These are phyloP conservation scores for Vicugna pacos DNA, from an alignment of 2,113 vertebrate genomes.

Conservation along the genomic window DNA sequence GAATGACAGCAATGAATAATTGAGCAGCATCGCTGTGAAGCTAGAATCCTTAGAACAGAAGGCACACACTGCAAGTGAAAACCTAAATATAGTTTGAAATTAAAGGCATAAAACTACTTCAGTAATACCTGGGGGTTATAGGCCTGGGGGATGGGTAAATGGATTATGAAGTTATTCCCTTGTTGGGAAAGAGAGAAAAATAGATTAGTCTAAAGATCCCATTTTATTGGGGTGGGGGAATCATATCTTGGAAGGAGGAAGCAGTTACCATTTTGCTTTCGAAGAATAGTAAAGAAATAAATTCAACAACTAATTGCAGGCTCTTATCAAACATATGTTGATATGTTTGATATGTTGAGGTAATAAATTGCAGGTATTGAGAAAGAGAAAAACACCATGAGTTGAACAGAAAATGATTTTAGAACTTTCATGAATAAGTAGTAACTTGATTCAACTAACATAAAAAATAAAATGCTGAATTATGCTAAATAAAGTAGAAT, in stretches of 20 bases:
- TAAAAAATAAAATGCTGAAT: constrained; percentile 13
- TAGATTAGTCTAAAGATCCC: not conserved
- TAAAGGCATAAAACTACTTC: not conserved
- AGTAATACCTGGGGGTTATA: not conserved
- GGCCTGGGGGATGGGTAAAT: not conserved
- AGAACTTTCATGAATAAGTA: not conserved
- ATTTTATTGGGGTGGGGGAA: not conserved
- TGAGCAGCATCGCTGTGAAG: not conserved
- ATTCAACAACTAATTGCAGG: not conserved
- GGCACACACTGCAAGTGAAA: not conserved
- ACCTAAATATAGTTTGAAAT: not conserved
- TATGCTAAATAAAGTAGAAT: not conserved
- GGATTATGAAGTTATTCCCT: not conserved
- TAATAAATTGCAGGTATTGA: not conserved
- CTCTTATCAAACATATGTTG: not conserved
- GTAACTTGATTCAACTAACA: not conserved
- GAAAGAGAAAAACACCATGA: not conserved
- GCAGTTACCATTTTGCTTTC: not conserved
- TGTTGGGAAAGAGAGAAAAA: not conserved
- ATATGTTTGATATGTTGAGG: not conserved
- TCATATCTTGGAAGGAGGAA: not conserved
- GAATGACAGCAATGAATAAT: not conserved
- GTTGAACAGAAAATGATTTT: not conserved
- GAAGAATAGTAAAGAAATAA: not conserved
- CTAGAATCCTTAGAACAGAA: not conserved